phyloP scores from a whole-genome alignment of 53 echinoderm and acorn worm species.

The Holothuria scabra region DNA sequence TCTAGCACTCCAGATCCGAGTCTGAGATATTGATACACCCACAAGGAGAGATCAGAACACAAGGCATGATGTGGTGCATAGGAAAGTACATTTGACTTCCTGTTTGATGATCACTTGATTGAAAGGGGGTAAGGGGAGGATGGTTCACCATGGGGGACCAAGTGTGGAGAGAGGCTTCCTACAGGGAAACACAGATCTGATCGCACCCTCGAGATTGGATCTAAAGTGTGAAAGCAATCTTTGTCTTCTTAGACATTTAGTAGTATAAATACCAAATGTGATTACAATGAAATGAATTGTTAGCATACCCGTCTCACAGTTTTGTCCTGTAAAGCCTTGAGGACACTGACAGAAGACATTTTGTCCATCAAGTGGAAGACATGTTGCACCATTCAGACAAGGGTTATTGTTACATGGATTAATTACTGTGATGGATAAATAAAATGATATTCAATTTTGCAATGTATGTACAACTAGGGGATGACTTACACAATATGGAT shows the following conservation, averaged over 20 bases:
- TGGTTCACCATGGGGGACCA: too few species aligned
- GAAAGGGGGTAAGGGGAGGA: too few species aligned
- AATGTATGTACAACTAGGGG: neutral
- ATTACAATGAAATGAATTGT: slow-evolving; percentile 23
- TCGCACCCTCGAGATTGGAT: neutral
- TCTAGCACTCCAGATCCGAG: too few species aligned
- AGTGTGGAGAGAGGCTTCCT: too few species aligned
- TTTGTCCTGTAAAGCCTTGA: slow-evolving; percentile 26
- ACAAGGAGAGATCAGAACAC: too few species aligned
- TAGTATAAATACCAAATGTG: slow-evolving; percentile 30
- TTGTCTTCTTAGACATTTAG: too few species aligned
- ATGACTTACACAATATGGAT: too few species aligned
- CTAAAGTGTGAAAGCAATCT: slow-evolving; percentile 52
- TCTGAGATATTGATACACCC: too few species aligned
- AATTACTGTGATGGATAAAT: neutral
- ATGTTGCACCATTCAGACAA: slow-evolving; percentile 78
- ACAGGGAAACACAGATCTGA: too few species aligned
- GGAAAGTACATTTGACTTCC: too few species aligned
- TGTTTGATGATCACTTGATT: too few species aligned
- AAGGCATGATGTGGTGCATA: too few species aligned
- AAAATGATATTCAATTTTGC: neutral
- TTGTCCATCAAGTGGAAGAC: neutral
- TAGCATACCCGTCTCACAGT: slow-evolving; percentile 42
- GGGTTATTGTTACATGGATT: slow-evolving; percentile 64
- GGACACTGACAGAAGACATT: slow-evolving; percentile 47